Percentiles rank a stretch among this genome's conserved stretches.
These are phyloP conservation scores for Parasteatoda lunata DNA, from an alignment of 2,888 invertebrate genomes.

Conservation along the genomic window DNA sequence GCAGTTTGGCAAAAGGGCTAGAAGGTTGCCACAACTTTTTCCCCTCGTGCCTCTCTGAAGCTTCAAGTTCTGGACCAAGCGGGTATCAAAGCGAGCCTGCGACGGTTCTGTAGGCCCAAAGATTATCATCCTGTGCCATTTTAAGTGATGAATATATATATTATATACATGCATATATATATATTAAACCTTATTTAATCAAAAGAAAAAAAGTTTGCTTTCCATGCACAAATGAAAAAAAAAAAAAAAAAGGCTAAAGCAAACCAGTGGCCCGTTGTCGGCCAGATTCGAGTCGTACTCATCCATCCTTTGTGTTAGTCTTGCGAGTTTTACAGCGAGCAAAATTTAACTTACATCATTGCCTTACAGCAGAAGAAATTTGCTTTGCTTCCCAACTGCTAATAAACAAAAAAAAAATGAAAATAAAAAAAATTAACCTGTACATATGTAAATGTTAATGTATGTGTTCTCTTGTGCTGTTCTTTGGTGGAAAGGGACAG, in stretches of 20 bases:
- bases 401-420: slow-evolving; percentile 2
- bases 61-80: slow-evolving; percentile 42
- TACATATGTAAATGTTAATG: slow-evolving; percentile 7
- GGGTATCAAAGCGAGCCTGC: slow-evolving; percentile 10
- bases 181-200: slow-evolving; percentile 64
- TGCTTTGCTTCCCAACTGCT: slow-evolving; percentile 26
- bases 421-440: not conserved
- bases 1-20: slow-evolving; percentile 14
- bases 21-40: slow-evolving; percentile 29
- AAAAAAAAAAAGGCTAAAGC: slow-evolving; percentile 30
- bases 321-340: slow-evolving; percentile 30
- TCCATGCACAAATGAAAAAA: slow-evolving; percentile 41
- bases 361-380: slow-evolving; percentile 31
- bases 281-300: slow-evolving; percentile 28
- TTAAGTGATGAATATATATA: slow-evolving; percentile 52
- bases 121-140: slow-evolving; percentile 65
- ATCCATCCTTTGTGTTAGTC: slow-evolving; percentile 45
- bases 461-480: slow-evolving; percentile 33
- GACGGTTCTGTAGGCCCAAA: slow-evolving; percentile 60
- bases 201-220: slow-evolving; percentile 52
- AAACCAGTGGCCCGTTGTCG: slow-evolving; percentile 24
- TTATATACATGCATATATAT: slow-evolving; percentile 51
- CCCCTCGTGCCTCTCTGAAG: slow-evolving; percentile 35
- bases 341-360: slow-evolving; percentile 33
- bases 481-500: slow-evolving; percentile 27